Conservation (phyloP, 2,888 invertebrate genomes). For the Spisula subtruncata region DNA sequence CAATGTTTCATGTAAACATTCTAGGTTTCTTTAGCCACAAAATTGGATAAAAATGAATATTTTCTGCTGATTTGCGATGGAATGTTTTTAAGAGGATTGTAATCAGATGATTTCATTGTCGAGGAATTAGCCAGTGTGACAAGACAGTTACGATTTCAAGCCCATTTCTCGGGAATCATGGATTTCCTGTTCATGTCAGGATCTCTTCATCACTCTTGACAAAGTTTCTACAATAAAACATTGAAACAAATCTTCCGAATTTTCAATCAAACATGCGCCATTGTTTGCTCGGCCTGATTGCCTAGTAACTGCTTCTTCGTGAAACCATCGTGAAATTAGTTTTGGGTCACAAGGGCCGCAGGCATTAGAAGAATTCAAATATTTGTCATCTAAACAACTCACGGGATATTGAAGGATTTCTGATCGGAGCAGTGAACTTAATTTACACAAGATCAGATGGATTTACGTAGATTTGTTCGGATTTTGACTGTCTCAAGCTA, state of each 20-base stretch:
- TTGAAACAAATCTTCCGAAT: constrained; percentile 45
- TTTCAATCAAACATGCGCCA: constrained; percentile 49
- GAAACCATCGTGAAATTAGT: constrained; percentile 46
- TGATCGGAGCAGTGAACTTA: constrained; percentile 27
- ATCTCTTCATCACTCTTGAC: constrained; percentile 40
- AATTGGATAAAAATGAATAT: background rate
- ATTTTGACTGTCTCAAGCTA: constrained; percentile 20
- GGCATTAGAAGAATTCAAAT: constrained; percentile 50
- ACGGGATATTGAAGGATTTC: constrained; percentile 27
- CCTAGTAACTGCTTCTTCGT: constrained; percentile 42
- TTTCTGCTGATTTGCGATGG: constrained; percentile 25
- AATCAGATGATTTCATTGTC: background rate
- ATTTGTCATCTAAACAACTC: constrained; percentile 46
- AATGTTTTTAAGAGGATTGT: constrained; percentile 1
- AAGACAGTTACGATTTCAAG: constrained; percentile 9
- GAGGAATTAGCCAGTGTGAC: constrained; percentile 1
- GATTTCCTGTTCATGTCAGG: constrained; percentile 5
- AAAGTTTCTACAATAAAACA: constrained; percentile 20
- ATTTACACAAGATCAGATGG: constrained; percentile 45
- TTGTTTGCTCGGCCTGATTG: constrained; percentile 52
- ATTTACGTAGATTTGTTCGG: constrained; percentile 30
- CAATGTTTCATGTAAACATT: background rate
- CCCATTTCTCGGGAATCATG: background rate
- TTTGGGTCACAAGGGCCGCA: constrained; percentile 47
- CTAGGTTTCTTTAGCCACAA: background rate